A percentile compares a stretch with the other conserved stretches of the same genome.
Evolutionary conservation across 2,113 vertebrate genomes (phyloP).

Genomic region (Theristicus caerulescens): DNA sequence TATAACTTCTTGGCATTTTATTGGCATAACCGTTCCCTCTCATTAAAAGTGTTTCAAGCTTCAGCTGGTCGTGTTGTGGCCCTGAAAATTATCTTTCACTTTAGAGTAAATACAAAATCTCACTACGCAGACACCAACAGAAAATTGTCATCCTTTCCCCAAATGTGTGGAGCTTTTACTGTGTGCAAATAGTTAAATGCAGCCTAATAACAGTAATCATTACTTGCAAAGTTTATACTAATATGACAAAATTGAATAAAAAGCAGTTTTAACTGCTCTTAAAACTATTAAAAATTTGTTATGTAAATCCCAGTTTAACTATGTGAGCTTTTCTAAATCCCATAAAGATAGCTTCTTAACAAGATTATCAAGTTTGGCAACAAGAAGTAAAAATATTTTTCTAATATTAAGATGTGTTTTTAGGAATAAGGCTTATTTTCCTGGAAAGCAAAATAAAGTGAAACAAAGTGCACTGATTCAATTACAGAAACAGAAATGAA

Average conservation of each 20-base stretch:
- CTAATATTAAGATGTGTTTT: background rate
- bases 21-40: background rate
- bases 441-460: background rate
- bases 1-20: background rate
- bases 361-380: background rate
- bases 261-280: background rate
- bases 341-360: background rate
- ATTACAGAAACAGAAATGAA: background rate
- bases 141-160: background rate
- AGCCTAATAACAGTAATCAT: background rate
- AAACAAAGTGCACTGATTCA: background rate
- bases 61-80: background rate
- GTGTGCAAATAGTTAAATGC: background rate
- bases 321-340: background rate
- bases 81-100: background rate
- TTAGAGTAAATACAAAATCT: background rate
- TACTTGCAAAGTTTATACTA: background rate
- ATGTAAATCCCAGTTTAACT: background rate
- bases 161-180: background rate
- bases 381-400: background rate
- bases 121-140: background rate
- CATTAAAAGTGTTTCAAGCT: background rate
- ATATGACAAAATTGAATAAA: background rate
- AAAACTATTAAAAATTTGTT: background rate
- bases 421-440: background rate